These are phyloP conservation scores for Lordiphosa collinella DNA, from an alignment of 1,140 invertebrate genomes.

Conservation along the genomic window DNA sequence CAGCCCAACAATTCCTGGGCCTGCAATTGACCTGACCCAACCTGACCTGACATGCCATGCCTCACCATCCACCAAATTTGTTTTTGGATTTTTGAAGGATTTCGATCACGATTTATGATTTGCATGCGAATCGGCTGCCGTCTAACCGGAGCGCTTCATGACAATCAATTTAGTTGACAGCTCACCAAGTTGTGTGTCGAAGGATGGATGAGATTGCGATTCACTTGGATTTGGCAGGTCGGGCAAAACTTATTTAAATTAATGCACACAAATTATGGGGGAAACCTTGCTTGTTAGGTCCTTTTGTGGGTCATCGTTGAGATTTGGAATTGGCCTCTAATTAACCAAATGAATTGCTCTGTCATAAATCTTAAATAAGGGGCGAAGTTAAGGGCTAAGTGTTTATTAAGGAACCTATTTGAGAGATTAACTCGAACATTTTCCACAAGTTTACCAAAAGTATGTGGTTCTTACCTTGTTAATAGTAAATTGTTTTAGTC, in stretches of 20 bases:
- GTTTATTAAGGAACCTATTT: too few species aligned
- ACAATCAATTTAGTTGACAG: conserved; percentile 61
- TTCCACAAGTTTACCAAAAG: too few species aligned
- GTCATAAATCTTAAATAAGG: not conserved
- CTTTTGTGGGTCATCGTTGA: conserved; percentile 35
- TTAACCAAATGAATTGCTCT: conserved; percentile 27
- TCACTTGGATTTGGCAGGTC: conserved; percentile 33
- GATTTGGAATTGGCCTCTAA: conserved; percentile 42
- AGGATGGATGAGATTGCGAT: conserved; percentile 18
- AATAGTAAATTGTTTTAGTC: too few species aligned
- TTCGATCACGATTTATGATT: conserved; percentile 51
- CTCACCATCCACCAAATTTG: conserved; percentile 47
- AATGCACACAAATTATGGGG: conserved; percentile 64
- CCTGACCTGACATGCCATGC: conserved; percentile 52
- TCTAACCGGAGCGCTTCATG: conserved; percentile 12
- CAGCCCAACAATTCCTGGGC: too few species aligned
- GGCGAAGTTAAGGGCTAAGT: too few species aligned
- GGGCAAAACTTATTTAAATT: conserved; percentile 67
- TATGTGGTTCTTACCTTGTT: too few species aligned
- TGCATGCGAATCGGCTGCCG: conserved; percentile 36
- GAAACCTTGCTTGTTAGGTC: conserved; percentile 52
- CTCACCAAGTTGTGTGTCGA: conserved; percentile 13
- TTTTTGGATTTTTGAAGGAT: conserved; percentile 71
- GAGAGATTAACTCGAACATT: too few species aligned
- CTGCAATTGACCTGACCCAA: conserved; percentile 9